These are phyloP conservation scores for Drosophila imparisetae DNA, from an alignment of 2,888 invertebrate species.

Conservation along the genomic window DNA sequence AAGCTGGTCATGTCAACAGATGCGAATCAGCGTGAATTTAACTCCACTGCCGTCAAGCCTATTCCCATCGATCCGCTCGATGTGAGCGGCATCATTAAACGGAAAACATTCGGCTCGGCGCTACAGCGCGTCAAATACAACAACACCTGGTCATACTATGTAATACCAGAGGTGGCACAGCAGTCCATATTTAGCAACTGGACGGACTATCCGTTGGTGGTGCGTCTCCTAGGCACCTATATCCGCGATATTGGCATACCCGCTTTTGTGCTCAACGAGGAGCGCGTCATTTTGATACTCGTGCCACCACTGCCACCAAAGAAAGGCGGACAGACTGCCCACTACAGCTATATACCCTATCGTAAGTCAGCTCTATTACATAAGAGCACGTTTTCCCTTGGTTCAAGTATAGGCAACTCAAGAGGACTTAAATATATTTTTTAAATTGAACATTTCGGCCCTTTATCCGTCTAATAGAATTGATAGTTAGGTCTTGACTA, in stretches of 20 bases:
- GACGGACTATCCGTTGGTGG: constrained; percentile 80
- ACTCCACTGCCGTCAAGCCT: constrained; percentile 70
- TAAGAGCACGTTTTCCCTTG: background rate
- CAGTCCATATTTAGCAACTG: constrained; percentile 82
- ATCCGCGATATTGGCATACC: constrained; percentile 82
- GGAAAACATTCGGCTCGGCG: constrained; percentile 74
- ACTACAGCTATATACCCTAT: constrained; percentile 81
- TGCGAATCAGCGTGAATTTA: constrained; percentile 64
- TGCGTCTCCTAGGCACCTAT: constrained; percentile 81
- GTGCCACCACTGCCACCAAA: constrained; percentile 83
- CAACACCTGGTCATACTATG: constrained; percentile 80
- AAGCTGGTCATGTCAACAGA: constrained; percentile 73
- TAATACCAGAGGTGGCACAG: constrained; percentile 82
- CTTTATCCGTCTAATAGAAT: background rate
- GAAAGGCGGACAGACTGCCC: constrained; percentile 68
- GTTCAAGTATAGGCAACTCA: background rate
- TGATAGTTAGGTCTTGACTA: background rate
- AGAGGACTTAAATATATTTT: background rate
- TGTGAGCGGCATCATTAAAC: constrained; percentile 62
- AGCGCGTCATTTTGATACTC: constrained; percentile 79
- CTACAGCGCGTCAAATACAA: constrained; percentile 79
- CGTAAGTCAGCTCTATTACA: constrained; percentile 61
- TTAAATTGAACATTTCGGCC: background rate
- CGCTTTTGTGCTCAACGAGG: constrained; percentile 77
- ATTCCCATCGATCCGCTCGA: constrained; percentile 80